Base-by-base conservation (phyloP, 2,888 invertebrate species). In the Lamproptera curius region DNA sequence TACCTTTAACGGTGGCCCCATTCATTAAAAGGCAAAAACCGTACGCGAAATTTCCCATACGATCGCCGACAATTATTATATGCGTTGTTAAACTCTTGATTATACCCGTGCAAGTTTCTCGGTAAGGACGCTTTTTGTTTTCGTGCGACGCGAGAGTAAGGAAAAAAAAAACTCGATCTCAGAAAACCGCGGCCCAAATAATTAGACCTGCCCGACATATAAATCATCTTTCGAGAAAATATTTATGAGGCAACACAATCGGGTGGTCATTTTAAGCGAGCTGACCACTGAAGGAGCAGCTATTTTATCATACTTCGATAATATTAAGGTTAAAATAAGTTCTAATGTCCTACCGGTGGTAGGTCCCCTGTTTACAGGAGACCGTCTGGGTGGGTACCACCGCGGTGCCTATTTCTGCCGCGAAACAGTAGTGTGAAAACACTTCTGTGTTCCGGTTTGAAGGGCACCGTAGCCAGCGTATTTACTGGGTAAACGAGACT, bases 171-270 rank as follows among this genome's bases (percentile, higher is more conserved):
- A 72, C 65, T 64, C 65, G 73, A 74, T 76, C 73, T 76, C 58
- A 58, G n/a, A 70, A 69, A 71, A 57, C 68, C 64, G 65, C 73
- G 80, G 71, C 76, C 81, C 65, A 75, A 78, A 83, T 83, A 83
- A 83, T 83, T 79, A 79, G 78, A 76, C 73, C 67, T 62, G 65
- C 63, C 69, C 68, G 67, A 64, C 63, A 62, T 64, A 80, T 83
- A 81, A 83, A 82, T 83, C 79, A 82, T 82, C 67, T 68, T 64
- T 67, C 67, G 63, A 71, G 73, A 71, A 44, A 69, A 76, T 76
- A 78, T 83, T 81, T 82, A 81, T 74, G 78, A 70, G 62, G 61
- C 61, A 61, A 68, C 55, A 65, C 69, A 66, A 70, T 73, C 73
- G 77, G 77, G 81, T 78, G 80, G 81, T 67, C 76, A 59, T 17